Evolutionary conservation across 2,113 vertebrate species (phyloP).

Genomic region (Todiramphus saurophagus): DNA sequence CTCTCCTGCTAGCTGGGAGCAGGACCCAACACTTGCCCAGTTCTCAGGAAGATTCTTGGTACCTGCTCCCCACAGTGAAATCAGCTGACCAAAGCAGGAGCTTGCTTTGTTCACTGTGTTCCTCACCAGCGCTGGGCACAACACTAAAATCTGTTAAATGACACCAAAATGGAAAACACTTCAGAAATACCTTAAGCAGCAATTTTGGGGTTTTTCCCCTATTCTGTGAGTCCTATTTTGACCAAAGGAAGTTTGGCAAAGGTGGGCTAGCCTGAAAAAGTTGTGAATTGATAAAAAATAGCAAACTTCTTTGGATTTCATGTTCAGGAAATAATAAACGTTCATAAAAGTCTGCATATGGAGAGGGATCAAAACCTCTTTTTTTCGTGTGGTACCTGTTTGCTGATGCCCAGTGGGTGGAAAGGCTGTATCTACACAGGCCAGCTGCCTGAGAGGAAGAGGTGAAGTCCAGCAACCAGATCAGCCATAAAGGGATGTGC

Average conservation of each 20-base stretch:
- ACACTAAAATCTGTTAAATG: neutral
- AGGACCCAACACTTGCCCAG: neutral
- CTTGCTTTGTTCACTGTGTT: neutral
- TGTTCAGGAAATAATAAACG: neutral
- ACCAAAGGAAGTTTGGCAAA: neutral
- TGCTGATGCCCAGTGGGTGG: neutral
- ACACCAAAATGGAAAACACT: neutral
- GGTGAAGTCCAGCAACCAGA: neutral
- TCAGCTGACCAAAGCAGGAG: neutral
- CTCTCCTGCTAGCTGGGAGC: neutral
- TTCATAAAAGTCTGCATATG: neutral
- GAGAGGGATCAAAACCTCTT: neutral
- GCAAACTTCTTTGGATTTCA: neutral
- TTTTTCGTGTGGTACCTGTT: neutral
- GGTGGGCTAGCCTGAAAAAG: neutral
- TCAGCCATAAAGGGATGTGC: neutral
- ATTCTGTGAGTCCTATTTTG: neutral
- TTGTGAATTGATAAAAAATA: neutral
- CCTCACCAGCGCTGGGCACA: neutral
- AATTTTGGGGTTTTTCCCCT: neutral
- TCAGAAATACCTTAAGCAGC: neutral
- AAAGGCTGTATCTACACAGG: accelerated
- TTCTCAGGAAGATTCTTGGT: neutral
- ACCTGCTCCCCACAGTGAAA: neutral
- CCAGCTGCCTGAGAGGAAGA: neutral